Percentiles rank a stretch among this genome's conserved stretches.
These are phyloP conservation scores for Heterotilapia buettikoferi DNA, from an alignment of 2,113 vertebrate genomes.

Conservation along the genomic window DNA sequence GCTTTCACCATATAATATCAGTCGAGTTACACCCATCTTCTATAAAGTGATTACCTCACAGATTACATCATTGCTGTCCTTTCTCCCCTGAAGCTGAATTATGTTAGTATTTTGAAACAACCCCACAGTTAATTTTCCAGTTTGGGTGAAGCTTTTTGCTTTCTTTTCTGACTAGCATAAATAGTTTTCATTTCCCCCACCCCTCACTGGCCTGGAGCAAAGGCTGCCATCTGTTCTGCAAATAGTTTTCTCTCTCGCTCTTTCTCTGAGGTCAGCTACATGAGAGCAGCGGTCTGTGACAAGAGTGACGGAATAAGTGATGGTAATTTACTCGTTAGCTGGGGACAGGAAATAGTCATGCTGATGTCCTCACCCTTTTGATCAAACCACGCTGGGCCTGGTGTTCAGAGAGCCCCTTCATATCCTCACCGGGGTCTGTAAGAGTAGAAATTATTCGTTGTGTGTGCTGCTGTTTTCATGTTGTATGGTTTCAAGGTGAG, in stretches of 20 bases:
- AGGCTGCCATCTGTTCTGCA: constrained; percentile 46
- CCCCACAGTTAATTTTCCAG: constrained; percentile 31
- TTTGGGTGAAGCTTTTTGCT: constrained; percentile 7
- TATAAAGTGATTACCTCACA: constrained; percentile 10
- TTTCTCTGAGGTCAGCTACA: constrained; percentile 15
- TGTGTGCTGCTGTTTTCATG: neutral
- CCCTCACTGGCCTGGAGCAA: constrained; percentile 9
- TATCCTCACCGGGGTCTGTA: neutral
- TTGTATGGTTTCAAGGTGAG: constrained; percentile 16
- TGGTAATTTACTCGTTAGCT: constrained; percentile 42
- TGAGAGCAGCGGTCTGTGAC: constrained; percentile 10
- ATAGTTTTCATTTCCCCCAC: constrained; percentile 28
- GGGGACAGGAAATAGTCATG: constrained; percentile 34
- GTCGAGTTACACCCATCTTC: neutral
- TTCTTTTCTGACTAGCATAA: constrained; percentile 25
- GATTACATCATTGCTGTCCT: constrained; percentile 24
- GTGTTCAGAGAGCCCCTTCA: neutral
- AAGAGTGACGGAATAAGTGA: constrained; percentile 17
- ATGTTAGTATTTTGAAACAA: constrained; percentile 22
- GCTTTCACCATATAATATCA: neutral
- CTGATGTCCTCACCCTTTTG: constrained; percentile 21
- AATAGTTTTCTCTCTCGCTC: constrained; percentile 13
- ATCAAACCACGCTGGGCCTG: neutral
- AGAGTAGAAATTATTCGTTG: constrained; percentile 1
- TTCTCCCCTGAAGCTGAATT: neutral